These are phyloP conservation scores for Seriola rivoliana DNA, from an alignment of 2,113 vertebrate genomes.

Conservation along the genomic window DNA sequence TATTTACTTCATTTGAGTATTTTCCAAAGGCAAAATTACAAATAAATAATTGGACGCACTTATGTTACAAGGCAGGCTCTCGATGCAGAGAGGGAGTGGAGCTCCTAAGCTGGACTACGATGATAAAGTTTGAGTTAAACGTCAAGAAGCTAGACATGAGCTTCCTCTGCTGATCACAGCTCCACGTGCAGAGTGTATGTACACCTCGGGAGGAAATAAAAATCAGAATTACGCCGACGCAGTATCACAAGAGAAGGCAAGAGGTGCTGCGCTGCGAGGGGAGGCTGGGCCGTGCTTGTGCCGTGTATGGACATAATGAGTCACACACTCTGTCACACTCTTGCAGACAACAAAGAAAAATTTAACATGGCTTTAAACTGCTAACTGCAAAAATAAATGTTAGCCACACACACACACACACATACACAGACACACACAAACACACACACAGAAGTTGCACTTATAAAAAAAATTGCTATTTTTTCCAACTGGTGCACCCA, in stretches of 20 bases:
- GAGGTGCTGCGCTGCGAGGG: constrained; percentile 42
- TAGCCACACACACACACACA: neutral
- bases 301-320: neutral
- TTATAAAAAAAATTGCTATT: constrained; percentile 10
- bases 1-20: constrained; percentile 69
- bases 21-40: constrained; percentile 83
- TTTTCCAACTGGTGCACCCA: neutral
- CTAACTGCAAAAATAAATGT: constrained; percentile 7
- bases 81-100: constrained; percentile 29
- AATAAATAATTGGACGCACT: constrained; percentile 85
- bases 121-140: constrained; percentile 56
- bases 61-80: constrained; percentile 74
- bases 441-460: neutral
- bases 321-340: constrained; percentile 17
- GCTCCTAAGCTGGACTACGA: constrained; percentile 21
- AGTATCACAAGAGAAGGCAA: constrained; percentile 45
- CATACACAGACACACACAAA: too few relatives aligned
- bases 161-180: constrained; percentile 58
- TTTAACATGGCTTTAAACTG: constrained; percentile 22
- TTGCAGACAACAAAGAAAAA: neutral
- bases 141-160: constrained; percentile 69
- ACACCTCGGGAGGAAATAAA: constrained; percentile 19
- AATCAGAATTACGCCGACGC: constrained; percentile 37
- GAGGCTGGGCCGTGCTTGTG: neutral
- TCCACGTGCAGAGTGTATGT: constrained; percentile 29